Percentiles rank a stretch among this genome's conserved stretches.
Evolutionary conservation across 1,140 invertebrate species (phyloP).

Genomic region (Hirudo medicinalis): DNA sequence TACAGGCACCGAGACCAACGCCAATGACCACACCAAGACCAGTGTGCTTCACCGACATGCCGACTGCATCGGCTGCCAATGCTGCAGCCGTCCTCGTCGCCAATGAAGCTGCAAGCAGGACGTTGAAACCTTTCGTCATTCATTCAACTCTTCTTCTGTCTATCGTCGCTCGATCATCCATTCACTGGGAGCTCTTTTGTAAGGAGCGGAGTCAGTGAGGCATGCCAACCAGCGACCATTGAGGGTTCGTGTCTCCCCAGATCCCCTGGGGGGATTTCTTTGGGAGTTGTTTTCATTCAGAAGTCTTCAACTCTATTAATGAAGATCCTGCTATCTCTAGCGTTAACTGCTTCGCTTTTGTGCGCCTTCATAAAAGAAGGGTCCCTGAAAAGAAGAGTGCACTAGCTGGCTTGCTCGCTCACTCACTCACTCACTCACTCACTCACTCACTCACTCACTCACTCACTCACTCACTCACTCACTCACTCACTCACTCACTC

Average conservation of each 20-base stretch:
- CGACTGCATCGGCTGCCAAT: no score
- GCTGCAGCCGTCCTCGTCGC: no score
- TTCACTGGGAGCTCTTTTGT: constrained; percentile 4
- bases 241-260: background rate
- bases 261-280: background rate
- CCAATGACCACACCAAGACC: no score
- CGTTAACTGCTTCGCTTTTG: background rate
- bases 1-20: no score
- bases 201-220: background rate
- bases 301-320: no score
- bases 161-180: constrained; percentile 14
- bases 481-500: constrained; percentile 11
- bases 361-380: background rate
- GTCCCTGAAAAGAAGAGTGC: constrained; percentile 7
- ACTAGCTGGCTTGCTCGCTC: constrained; percentile 1
- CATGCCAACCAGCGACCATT: constrained; percentile 4
- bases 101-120: no score
- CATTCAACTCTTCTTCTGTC: constrained; percentile 15
- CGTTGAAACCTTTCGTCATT: background rate
- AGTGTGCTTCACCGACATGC: no score
- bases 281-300: background rate
- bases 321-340: background rate
- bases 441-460: constrained; percentile 11
- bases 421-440: constrained; percentile 9
- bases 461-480: constrained; percentile 6